These are phyloP conservation scores for Neopelma chrysocephalum DNA, from an alignment of 2,797 vertebrate genomes.

Conservation along the genomic window DNA sequence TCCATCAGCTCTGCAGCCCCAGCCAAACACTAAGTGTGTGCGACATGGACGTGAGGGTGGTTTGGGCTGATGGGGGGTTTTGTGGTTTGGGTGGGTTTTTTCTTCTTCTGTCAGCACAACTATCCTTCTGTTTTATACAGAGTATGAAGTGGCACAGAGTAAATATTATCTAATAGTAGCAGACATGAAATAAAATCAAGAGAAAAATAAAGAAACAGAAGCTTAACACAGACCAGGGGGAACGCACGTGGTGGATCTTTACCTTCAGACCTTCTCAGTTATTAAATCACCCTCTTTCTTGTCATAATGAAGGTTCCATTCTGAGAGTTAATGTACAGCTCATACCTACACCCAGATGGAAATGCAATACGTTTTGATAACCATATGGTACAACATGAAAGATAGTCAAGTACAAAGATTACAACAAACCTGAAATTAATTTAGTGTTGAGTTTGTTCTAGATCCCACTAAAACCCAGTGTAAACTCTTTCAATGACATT, in stretches of 20 bases:
- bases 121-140: neutral
- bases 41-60: rapidly evolving
- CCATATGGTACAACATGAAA: neutral
- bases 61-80: neutral
- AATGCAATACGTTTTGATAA: neutral
- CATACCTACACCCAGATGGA: neutral
- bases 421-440: constrained; percentile 21
- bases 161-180: neutral
- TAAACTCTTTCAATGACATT: neutral
- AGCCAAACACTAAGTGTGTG: neutral
- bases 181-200: neutral
- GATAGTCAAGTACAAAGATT: constrained; percentile 2
- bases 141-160: neutral
- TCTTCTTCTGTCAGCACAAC: neutral
- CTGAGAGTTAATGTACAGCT: neutral
- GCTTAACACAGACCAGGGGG: neutral
- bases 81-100: rapidly evolving
- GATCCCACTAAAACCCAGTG: neutral
- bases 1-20: neutral
- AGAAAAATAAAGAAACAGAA: neutral
- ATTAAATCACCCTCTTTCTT: neutral
- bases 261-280: neutral
- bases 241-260: rapidly evolving
- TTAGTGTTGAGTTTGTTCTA: neutral
- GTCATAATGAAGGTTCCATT: neutral